Conservation (phyloP, 2,113 vertebrate species). For the Ceyx margarethae region DNA sequence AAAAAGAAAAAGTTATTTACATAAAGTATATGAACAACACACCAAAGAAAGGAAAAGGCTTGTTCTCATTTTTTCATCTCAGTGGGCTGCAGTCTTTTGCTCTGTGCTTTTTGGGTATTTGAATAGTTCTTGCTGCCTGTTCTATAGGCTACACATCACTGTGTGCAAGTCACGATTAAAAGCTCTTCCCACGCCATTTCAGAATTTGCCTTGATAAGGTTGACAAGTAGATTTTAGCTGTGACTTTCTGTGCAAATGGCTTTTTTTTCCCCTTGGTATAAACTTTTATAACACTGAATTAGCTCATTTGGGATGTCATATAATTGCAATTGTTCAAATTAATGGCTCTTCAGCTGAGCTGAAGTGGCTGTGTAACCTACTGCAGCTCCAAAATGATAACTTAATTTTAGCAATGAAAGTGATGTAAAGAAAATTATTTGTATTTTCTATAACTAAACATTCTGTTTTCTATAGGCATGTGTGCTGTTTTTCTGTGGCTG, state of each 20-base stretch:
- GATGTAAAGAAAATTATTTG: neutral
- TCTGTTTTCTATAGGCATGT: neutral
- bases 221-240: conserved; percentile 42
- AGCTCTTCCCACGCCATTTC: conserved; percentile 47
- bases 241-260: neutral
- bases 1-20: neutral
- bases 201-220: conserved; percentile 52
- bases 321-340: conserved; percentile 39
- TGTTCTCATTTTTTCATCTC: neutral
- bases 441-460: neutral
- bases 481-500: neutral
- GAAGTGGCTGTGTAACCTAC: neutral
- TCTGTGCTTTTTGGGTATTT: neutral
- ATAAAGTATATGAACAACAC: neutral
- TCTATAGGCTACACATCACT: neutral
- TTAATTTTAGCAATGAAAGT: neutral
- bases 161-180: conserved; percentile 33
- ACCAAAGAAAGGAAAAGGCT: neutral
- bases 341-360: conserved; percentile 12
- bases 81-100: neutral
- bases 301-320: neutral
- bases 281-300: conserved; percentile 10
- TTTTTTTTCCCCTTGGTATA: neutral
- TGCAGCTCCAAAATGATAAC: neutral
- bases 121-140: conserved; percentile 14